phyloP scores from a whole-genome alignment of 2,113 vertebrate species.

The Microtus richardsoni region DNA sequence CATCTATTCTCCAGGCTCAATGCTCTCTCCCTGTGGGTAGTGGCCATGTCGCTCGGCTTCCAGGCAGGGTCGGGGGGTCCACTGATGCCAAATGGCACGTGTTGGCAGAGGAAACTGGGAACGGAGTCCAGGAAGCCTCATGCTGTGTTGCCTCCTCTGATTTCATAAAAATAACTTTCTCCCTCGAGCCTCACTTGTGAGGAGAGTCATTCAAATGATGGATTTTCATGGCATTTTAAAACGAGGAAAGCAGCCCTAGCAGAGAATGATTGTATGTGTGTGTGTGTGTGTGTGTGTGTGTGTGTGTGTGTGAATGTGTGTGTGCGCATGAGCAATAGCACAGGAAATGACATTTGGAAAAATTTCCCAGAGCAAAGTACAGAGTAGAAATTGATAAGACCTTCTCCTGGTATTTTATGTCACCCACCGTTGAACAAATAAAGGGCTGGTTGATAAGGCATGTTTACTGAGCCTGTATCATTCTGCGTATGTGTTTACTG shows the following conservation, averaged over 20 bases:
- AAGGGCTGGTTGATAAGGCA: background rate
- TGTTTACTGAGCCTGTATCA: too few species aligned
- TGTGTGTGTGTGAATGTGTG: too few species aligned
- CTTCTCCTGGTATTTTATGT: fast-evolving
- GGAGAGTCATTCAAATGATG: background rate
- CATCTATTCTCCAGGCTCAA: background rate
- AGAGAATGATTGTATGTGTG: background rate
- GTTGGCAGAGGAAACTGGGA: background rate
- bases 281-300: too few species aligned
- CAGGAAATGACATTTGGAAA: background rate
- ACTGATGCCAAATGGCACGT: background rate
- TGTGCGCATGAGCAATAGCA: too few species aligned
- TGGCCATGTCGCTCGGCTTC: fast-evolving
- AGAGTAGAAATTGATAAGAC: background rate
- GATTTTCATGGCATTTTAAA: conserved; percentile 9
- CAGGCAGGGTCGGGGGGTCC: background rate
- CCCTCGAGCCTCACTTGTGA: background rate
- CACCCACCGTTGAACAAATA: background rate
- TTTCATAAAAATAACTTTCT: background rate
- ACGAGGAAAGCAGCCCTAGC: conserved; percentile 10
- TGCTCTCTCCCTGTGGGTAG: fast-evolving
- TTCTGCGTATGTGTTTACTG: background rate
- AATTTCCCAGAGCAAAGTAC: background rate
- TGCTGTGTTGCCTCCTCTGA: background rate
- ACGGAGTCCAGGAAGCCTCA: fast-evolving